Evolutionary conservation across 2,797 vertebrate species (phyloP).

Genomic region (Catamblyrhynchus diadema): DNA sequence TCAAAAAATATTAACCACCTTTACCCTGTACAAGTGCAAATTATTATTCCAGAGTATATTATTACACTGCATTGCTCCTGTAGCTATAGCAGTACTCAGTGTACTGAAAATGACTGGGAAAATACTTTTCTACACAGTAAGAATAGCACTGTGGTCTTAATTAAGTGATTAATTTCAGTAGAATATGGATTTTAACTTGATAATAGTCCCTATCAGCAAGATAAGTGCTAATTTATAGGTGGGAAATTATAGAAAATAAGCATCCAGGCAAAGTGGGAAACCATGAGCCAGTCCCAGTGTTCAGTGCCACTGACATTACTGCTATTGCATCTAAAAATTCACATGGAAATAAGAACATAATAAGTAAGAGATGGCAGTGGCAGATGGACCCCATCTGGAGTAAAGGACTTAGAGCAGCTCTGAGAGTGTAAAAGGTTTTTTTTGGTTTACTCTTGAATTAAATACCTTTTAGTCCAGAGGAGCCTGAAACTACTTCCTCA

Average conservation of each 20-base stretch:
- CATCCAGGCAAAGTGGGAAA: slow-evolving; percentile 8
- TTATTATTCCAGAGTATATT: slow-evolving; percentile 18
- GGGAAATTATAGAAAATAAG: slow-evolving; percentile 47
- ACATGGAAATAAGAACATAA: not conserved
- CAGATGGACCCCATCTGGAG: not conserved
- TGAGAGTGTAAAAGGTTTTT: not conserved
- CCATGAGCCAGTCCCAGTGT: not conserved
- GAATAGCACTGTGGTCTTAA: not conserved
- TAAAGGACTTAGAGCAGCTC: not conserved
- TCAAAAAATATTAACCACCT: slow-evolving; percentile 24
- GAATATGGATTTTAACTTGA: slow-evolving; percentile 37
- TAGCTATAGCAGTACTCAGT: not conserved
- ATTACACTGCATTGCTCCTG: slow-evolving; percentile 8
- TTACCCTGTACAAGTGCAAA: not conserved
- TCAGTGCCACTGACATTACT: not conserved
- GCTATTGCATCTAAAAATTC: not conserved
- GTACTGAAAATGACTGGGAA: slow-evolving; percentile 29
- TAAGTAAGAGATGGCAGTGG: not conserved
- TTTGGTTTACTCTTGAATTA: not conserved
- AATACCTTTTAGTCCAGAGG: not conserved
- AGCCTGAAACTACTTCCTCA: not conserved
- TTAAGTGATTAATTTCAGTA: slow-evolving; percentile 54
- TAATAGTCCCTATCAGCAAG: slow-evolving; percentile 46
- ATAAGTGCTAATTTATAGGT: slow-evolving; percentile 41
- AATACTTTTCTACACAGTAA: slow-evolving; percentile 7